Percentiles rank a stretch among this genome's conserved stretches.
Conservation (phyloP, 2,797 vertebrate genomes). For the Myotis findleyi region DNA sequence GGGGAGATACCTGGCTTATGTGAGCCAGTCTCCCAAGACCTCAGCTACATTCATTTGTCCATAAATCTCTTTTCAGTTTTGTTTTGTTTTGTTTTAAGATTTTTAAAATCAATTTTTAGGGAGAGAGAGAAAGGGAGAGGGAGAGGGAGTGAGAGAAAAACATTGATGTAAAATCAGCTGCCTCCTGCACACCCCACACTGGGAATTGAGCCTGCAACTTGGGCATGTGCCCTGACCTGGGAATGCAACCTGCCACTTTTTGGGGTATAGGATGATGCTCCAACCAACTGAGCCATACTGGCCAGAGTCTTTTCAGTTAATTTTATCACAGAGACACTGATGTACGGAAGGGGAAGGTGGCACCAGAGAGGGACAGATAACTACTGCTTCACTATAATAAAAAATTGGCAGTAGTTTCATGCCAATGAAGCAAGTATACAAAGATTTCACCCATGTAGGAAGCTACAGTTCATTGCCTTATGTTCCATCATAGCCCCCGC, state of each 20-base stretch:
- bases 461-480: neutral
- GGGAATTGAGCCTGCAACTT: no score
- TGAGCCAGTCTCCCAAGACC: neutral
- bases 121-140: no score
- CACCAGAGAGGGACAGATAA: neutral
- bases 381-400: neutral
- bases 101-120: no score
- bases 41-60: neutral
- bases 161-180: no score
- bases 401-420: neutral
- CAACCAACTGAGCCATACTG: no score
- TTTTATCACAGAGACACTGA: constrained; percentile 23
- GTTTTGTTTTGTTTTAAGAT: neutral
- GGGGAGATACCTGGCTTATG: neutral
- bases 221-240: no score
- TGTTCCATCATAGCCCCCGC: neutral
- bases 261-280: no score
- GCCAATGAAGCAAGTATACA: neutral
- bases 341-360: neutral
- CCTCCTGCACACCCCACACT: no score
- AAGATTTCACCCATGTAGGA: neutral
- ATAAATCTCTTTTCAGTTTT: neutral
- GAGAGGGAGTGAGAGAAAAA: no score
- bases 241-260: no score
- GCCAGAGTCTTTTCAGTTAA: neutral